Base-by-base conservation (phyloP, 2,113 vertebrate genomes). In the Solenodon paradoxus region DNA sequence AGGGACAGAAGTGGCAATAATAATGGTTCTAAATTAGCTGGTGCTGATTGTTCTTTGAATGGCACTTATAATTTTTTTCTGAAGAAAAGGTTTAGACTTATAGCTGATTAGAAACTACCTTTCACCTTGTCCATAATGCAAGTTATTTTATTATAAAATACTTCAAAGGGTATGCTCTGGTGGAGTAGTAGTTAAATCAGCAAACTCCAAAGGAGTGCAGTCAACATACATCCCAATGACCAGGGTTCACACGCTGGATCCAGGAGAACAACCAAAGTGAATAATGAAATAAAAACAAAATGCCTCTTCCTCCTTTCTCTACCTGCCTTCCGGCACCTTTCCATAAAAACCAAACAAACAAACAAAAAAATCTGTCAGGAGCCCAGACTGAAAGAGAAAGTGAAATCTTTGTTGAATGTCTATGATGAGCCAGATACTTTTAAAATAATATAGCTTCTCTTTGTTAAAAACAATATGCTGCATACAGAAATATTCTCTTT, bases 11-110 rank as follows among this genome's bases (percentile, higher is more conserved):
- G 30, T 26, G 64, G 75, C n/a, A 20, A 40, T 71, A 75, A 63
- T 55, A 93, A 71, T 78, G n/a, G 49, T 59, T 90, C 88, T 61
- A 61, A 92, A 78, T 12, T n/a, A 87, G 61, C 66, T 81, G 66
- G 57, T 61, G 49, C n/a, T 74, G 77, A 53, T 24, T 75, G 53
- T 12, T 81, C n/a, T 42, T 2, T 61, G 59, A 83, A 81, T 5
- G 78, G 55, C 32, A 42, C 13, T 79, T 75, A 61, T 42, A 66
- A 71, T 42, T 81, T 63, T 51, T 94, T 84, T 32, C 7, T 20
- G 15, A n/a, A 61, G 12, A 87, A 38, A 75, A 90, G 68, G 40
- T 28, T 59, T 19, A 77, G n/a, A 53, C 13, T 75, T 38, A 42
- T 59, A 83, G 20, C 71, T 82, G 45, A 83, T 17, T 40, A 9